Percentiles rank a stretch among this genome's conserved stretches.
These are phyloP conservation scores for Graptemys geographica DNA, from an alignment of 2,797 vertebrate species.

Conservation along the genomic window DNA sequence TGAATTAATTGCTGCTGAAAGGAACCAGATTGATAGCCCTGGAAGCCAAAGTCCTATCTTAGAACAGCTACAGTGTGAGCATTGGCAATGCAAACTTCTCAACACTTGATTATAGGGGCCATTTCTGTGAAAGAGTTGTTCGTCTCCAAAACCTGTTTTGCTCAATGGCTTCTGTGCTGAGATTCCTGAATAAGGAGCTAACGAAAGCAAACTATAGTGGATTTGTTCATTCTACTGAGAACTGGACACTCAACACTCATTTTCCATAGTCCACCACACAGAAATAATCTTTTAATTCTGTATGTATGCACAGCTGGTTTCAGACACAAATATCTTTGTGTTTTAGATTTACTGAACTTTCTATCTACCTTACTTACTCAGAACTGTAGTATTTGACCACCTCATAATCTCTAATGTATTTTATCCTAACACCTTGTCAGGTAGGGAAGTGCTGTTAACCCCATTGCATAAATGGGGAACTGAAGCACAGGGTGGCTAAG, in stretches of 20 bases:
- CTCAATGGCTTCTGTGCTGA: neutral
- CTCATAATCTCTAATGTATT: neutral
- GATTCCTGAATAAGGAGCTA: neutral
- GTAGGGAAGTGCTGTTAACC: neutral
- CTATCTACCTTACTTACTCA: neutral
- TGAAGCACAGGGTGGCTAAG: neutral
- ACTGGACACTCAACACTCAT: neutral
- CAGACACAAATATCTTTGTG: neutral
- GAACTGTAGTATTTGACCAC: fast-evolving
- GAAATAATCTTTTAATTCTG: neutral
- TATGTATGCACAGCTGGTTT: fast-evolving
- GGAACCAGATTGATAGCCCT: neutral
- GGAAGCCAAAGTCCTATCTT: neutral
- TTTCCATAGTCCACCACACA: neutral
- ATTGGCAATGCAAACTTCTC: neutral
- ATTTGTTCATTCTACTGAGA: neutral
- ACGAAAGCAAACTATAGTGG: neutral
- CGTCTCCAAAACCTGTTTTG: fast-evolving
- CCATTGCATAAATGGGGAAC: neutral
- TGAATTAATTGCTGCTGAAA: neutral
- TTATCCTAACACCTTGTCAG: neutral
- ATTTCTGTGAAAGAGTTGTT: fast-evolving
- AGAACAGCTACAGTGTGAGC: fast-evolving
- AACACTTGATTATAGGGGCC: neutral
- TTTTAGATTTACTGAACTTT: fast-evolving